Base-by-base conservation (phyloP, 2,113 vertebrate species). In the Saimiri boliviensis region DNA sequence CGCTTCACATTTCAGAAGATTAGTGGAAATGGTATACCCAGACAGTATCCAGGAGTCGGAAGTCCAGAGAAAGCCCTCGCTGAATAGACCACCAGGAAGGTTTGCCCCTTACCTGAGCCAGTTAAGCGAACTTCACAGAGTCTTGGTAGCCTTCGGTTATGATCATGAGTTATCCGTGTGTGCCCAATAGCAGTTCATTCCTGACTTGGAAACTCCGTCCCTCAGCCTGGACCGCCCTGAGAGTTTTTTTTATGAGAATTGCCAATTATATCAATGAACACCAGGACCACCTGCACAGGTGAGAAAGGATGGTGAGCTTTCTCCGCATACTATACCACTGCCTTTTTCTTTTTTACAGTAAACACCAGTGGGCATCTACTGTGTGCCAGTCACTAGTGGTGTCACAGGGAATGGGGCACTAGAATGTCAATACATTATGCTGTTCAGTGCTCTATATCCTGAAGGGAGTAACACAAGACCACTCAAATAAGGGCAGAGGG, bases 321-420 rank as follows among this genome's bases (percentile, higher is more conserved):
- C 37, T 54, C 37, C 32, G n/a, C 12, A 35, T 12, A 66, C 35
- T 13, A 66, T 45, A 20, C 13, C 77, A 49, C 37, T 40, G 35
- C 63, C 6, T 8, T 27, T 30, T 14, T 20, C 13, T 10, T 5
- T n/a, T n/a, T 30, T 8, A 30, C 16, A 32, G 17, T 21, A n/a
- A 37, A 70, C 0, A 3, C 21, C 3, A 37, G 21, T 35, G 56
- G 32, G 3, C 37, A 27, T 2, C 2, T 32, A 27, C 23, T 6
- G 40, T 52, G 32, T 3, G 5, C 32, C 45, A 27, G 20, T 19
- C 9, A 4, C n/a, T 21, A 76, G 20, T 16, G 1, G 2, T 0
- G 5, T 12, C 3, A 12, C 54, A 6, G 54, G 0, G 19, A 56
- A 7, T 1, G 5, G 4, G 12, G 5, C 4, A 2, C 32, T 5